Conservation (phyloP, 92 coral and sea anemone genomes). For the Bergia sp. region DNA sequence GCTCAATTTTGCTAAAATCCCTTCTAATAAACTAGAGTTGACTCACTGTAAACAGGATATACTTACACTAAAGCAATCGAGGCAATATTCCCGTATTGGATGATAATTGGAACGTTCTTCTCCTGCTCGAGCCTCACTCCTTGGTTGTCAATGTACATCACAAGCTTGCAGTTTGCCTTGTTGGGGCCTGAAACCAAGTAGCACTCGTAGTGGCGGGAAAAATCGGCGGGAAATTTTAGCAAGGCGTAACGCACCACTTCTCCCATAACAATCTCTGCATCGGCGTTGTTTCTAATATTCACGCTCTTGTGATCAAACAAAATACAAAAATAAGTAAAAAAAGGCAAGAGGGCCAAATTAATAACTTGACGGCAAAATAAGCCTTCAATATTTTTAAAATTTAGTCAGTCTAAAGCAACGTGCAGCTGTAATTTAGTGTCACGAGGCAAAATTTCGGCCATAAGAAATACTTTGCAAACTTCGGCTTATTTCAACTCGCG, state of each 20-base stretch:
- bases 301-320: slow-evolving; percentile 43
- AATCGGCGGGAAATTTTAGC: slow-evolving; percentile 70
- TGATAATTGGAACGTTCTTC: not conserved
- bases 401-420: too few species aligned
- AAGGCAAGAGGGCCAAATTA: not conserved
- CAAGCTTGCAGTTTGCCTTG: slow-evolving; percentile 56
- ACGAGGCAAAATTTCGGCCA: too few species aligned
- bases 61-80: slow-evolving; percentile 18
- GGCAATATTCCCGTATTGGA: slow-evolving; percentile 26
- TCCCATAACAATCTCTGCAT: slow-evolving; percentile 52
- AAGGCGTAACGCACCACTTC: slow-evolving; percentile 62
- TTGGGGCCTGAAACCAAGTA: slow-evolving; percentile 77
- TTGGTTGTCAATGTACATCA: slow-evolving; percentile 54
- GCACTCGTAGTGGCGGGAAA: slow-evolving; percentile 77
- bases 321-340: not conserved
- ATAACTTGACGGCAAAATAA: not conserved
- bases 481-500: too few species aligned
- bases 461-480: too few species aligned
- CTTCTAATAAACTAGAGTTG: too few species aligned
- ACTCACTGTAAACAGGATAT: not conserved
- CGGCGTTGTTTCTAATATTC: slow-evolving; percentile 48
- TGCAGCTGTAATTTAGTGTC: too few species aligned
- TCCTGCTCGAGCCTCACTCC: slow-evolving; percentile 9
- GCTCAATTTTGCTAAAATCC: too few species aligned
- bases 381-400: too few species aligned